These are phyloP conservation scores for Parauchenoglanis ngamensis DNA, from an alignment of 2,797 vertebrate genomes.

Conservation along the genomic window DNA sequence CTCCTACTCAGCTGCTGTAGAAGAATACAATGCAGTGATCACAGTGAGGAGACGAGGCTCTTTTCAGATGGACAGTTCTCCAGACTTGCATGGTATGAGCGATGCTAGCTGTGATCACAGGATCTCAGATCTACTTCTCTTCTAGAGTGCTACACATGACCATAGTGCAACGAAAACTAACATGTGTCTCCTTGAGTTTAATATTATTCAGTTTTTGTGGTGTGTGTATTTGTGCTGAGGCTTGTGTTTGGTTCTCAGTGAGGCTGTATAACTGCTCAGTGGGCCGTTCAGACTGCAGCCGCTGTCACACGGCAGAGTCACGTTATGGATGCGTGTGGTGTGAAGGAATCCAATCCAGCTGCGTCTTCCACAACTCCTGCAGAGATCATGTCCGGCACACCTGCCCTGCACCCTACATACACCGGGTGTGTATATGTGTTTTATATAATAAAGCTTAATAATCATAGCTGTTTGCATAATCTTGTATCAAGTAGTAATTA, in stretches of 20 bases:
- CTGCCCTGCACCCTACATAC: constrained; percentile 92
- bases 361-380: constrained; percentile 85
- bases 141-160: neutral
- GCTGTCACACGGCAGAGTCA: constrained; percentile 85
- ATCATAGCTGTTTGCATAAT: neutral
- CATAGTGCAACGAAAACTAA: neutral
- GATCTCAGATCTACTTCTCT: neutral
- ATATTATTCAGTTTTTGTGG: neutral
- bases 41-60: constrained; percentile 81
- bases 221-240: constrained; percentile 1
- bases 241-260: constrained; percentile 71
- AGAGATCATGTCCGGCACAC: constrained; percentile 76
- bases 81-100: constrained; percentile 83
- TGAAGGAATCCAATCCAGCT: constrained; percentile 77
- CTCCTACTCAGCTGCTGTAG: constrained; percentile 78
- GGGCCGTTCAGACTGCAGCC: constrained; percentile 93
- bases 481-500: neutral
- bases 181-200: neutral
- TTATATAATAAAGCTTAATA: neutral
- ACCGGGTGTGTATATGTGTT: constrained; percentile 65
- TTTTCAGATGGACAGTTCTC: constrained; percentile 87
- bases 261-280: constrained; percentile 93
- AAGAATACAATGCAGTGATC: constrained; percentile 83
- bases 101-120: neutral
- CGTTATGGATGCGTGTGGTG: constrained; percentile 94